Evolutionary conservation across 2,888 invertebrate species (phyloP).

Genomic region (Philhelius pedissequus): DNA sequence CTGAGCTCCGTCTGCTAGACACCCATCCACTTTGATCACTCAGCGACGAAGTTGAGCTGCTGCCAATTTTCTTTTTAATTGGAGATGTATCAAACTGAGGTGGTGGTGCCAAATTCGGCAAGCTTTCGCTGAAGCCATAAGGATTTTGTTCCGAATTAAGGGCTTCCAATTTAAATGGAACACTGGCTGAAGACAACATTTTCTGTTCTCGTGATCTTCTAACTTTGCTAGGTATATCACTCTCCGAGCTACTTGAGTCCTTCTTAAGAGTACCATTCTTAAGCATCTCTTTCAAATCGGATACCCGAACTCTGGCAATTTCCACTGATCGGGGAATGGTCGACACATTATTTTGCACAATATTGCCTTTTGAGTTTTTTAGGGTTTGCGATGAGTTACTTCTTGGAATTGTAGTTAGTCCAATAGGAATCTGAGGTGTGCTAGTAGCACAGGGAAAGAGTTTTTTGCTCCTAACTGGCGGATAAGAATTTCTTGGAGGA

Average conservation of each 20-base stretch:
- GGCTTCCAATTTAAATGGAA: slow-evolving; percentile 83
- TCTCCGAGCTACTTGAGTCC: slow-evolving; percentile 80
- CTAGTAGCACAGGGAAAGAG: slow-evolving; percentile 35
- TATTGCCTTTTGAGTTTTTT: slow-evolving; percentile 71
- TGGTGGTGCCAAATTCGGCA: slow-evolving; percentile 85
- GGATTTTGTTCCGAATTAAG: slow-evolving; percentile 76
- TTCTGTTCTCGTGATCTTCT: slow-evolving; percentile 77
- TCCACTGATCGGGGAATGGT: slow-evolving; percentile 77
- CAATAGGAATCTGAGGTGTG: slow-evolving; percentile 30
- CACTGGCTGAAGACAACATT: slow-evolving; percentile 81
- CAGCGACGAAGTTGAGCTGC: slow-evolving; percentile 83
- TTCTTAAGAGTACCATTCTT: slow-evolving; percentile 75
- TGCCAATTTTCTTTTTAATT: slow-evolving; percentile 75
- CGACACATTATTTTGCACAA: slow-evolving; percentile 63
- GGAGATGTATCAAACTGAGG: slow-evolving; percentile 82
- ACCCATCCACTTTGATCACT: slow-evolving; percentile 95
- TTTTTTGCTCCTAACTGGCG: slow-evolving; percentile 81
- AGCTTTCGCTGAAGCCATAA: slow-evolving; percentile 84
- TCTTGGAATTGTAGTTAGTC: slow-evolving; percentile 72
- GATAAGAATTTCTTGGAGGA: slow-evolving; percentile 83
- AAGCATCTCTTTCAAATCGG: slow-evolving; percentile 78
- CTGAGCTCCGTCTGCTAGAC: slow-evolving; percentile 86
- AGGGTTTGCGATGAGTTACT: slow-evolving; percentile 83
- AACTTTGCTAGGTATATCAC: slow-evolving; percentile 81
- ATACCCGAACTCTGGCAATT: slow-evolving; percentile 77